Percentiles rank a stretch among this genome's conserved stretches.
Conservation (phyloP, 2,113 vertebrate species). For the Cricetomys ansorgei region DNA sequence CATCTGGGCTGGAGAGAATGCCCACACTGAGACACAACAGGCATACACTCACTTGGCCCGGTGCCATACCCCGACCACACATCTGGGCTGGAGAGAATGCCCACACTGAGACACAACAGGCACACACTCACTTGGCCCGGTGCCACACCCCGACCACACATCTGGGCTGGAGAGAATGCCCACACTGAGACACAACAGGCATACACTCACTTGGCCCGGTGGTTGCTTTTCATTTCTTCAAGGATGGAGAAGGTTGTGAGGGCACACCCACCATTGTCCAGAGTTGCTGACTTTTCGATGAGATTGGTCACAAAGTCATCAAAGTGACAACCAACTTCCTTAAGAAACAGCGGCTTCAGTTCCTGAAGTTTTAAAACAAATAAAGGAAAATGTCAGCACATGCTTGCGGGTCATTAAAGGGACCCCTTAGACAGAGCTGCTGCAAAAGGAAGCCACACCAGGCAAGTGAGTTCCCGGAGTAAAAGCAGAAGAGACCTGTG, state of each 20-base stretch:
- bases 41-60: too few relatives aligned
- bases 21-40: too few relatives aligned
- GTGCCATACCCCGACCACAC: too few relatives aligned
- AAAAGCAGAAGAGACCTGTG: conserved; percentile 32
- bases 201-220: conserved; percentile 88
- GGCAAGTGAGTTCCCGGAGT: background rate
- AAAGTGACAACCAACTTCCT: conserved; percentile 94
- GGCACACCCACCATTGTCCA: conserved; percentile 87
- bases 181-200: background rate
- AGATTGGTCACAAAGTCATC: conserved; percentile 94
- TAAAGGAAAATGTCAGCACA: conserved; percentile 3
- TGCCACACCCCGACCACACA: too few relatives aligned
- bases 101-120: too few relatives aligned
- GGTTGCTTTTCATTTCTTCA: conserved; percentile 87
- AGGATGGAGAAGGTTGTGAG: conserved; percentile 85
- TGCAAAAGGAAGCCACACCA: background rate
- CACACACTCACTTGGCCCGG: too few relatives aligned
- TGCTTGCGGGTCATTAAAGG: background rate
- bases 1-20: too few relatives aligned
- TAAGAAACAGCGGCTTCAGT: conserved; percentile 94
- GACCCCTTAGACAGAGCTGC: background rate
- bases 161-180: background rate
- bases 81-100: too few relatives aligned
- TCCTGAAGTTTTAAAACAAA: conserved; percentile 84
- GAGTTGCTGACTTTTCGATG: conserved; percentile 90